Evolutionary conservation across 2,113 vertebrate species (phyloP).

Genomic region (Strix aluco): DNA sequence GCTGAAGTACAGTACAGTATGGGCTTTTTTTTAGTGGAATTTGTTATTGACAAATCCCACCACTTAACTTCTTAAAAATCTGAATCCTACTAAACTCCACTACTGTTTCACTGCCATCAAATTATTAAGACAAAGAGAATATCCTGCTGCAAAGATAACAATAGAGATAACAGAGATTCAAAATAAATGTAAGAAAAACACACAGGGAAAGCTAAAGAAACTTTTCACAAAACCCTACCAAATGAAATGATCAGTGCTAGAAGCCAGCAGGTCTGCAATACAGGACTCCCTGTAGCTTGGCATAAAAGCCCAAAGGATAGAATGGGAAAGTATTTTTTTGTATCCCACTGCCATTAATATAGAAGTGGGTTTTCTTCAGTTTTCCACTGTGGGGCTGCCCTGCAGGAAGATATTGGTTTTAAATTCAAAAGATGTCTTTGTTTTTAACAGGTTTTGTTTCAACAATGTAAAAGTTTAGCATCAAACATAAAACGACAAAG

Average conservation of each 20-base stretch:
- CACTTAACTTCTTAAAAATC: constrained; percentile 77
- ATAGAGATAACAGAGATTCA: constrained; percentile 53
- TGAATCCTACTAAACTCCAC: constrained; percentile 68
- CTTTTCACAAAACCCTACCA: constrained; percentile 27
- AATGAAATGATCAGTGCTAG: constrained; percentile 49
- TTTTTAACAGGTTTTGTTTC: constrained; percentile 1
- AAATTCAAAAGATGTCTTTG: constrained; percentile 34
- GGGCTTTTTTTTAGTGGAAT: constrained; percentile 50
- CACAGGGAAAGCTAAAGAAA: constrained; percentile 58
- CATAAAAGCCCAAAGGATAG: constrained; percentile 44
- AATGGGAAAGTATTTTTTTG: background rate
- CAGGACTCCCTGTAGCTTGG: constrained; percentile 47
- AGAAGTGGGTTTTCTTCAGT: constrained; percentile 59
- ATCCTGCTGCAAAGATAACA: constrained; percentile 67
- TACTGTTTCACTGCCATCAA: constrained; percentile 55
- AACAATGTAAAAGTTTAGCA: background rate
- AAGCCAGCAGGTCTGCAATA: constrained; percentile 57
- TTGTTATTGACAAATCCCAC: constrained; percentile 76
- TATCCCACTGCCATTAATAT: constrained; percentile 49
- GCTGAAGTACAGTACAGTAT: constrained; percentile 28
- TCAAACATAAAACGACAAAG: background rate
- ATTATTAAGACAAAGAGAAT: constrained; percentile 75
- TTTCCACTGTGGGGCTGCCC: constrained; percentile 51
- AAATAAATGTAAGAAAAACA: constrained; percentile 41
- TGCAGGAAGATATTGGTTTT: constrained; percentile 51